A percentile compares a stretch with the other conserved stretches of the same genome.
phyloP scores from a whole-genome alignment of 2,797 vertebrate species.

The Syncerus caffer region DNA sequence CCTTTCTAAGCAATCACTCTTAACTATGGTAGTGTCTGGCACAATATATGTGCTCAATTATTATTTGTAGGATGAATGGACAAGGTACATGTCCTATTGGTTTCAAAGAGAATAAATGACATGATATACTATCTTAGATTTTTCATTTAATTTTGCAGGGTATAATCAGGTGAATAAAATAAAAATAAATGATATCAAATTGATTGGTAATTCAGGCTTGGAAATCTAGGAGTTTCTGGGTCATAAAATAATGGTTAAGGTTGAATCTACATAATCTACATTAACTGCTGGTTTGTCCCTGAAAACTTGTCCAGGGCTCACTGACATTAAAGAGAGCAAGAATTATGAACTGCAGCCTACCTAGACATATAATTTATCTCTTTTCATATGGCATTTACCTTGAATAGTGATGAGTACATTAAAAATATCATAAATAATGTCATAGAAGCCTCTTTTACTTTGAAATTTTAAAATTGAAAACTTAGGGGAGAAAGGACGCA shows the following conservation, averaged over 20 bases:
- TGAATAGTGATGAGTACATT: slow-evolving; percentile 58
- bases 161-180: slow-evolving; percentile 49
- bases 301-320: slow-evolving; percentile 41
- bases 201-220: slow-evolving; percentile 48
- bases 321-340: slow-evolving; percentile 31
- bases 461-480: slow-evolving; percentile 50
- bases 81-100: neutral
- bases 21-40: neutral
- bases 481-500: neutral
- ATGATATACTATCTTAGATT: neutral
- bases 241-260: slow-evolving; percentile 54
- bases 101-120: slow-evolving; percentile 22
- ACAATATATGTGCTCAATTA: neutral
- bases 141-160: slow-evolving; percentile 17
- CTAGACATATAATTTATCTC: slow-evolving; percentile 51
- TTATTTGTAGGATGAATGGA: neutral
- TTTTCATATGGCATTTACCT: slow-evolving; percentile 62
- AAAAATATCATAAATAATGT: slow-evolving; percentile 59
- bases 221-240: slow-evolving; percentile 31
- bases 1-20: neutral
- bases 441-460: slow-evolving; percentile 30
- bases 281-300: slow-evolving; percentile 57
- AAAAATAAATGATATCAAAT: slow-evolving; percentile 51
- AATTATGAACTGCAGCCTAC: slow-evolving; percentile 61
- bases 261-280: slow-evolving; percentile 55